Base-by-base conservation (phyloP, 2,888 invertebrate species). In the Euplagia quadripunctaria region DNA sequence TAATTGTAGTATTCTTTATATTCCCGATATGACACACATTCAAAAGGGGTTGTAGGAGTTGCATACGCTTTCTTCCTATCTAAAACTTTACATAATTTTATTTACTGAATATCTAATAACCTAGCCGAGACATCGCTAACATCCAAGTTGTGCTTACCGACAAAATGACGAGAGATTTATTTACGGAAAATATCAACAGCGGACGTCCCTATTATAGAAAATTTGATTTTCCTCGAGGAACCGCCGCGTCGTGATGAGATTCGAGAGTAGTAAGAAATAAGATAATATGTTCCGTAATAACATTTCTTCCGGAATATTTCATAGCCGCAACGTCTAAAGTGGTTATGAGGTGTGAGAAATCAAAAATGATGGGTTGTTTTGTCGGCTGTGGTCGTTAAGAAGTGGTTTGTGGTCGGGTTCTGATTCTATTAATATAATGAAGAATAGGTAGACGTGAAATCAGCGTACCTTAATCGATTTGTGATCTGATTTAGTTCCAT, bases 261-360 rank as follows among this genome's bases (percentile, higher is more conserved):
- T 72, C 46, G 71, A 73, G 70, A 76, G 73, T 67, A 67, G 66
- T 72, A 79, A 69, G 69, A 71, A 75, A 83, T 75, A 80, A 76
- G 75, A 79, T 73, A 46, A 58, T 69, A 9, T 74, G 64, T 41
- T 61, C 64, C 71, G 64, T 64, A 78, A 79, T 79, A 80, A 78
- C 78, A 81, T 77, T 86, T 78, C 20, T 82, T 79, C 55, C n/a
- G 55, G 55, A 55, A 55, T 55, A 42, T 67, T 63, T 70, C 41
- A 51, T 63, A 41, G 46, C 75, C 66, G 63, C 67, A 46, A 64
- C 71, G 70, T 79, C 77, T 77, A 84, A 84, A 82, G 82, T 81
- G 82, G 80, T 80, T 81, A 85, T 80, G 79, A 80, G 79, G 79
- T 80, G 82, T 80, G 81, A 68, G 72, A 76, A 87, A 88, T 88